These are phyloP conservation scores for Ptilodon capucinus DNA, from an alignment of 2,888 invertebrate species.

Conservation along the genomic window DNA sequence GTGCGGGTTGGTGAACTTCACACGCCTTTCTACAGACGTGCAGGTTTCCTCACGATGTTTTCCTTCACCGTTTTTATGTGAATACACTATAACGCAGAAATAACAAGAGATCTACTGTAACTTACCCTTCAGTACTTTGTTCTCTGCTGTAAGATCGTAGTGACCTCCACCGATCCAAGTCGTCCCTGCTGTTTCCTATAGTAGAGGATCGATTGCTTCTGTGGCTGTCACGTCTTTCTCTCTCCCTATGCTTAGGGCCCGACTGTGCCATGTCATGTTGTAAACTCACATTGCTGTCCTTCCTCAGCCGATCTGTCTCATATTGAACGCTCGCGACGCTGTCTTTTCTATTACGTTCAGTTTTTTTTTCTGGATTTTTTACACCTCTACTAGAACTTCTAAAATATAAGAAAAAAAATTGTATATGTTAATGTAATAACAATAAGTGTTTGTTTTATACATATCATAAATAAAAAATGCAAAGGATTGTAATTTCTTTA, in stretches of 20 bases:
- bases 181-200: constrained; percentile 74
- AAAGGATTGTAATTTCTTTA: too few species aligned
- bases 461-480: too few species aligned
- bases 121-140: constrained; percentile 76
- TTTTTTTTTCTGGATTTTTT: constrained; percentile 62
- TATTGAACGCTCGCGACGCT: constrained; percentile 66
- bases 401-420: constrained; percentile 10
- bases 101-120: not conserved
- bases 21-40: too few species aligned
- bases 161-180: constrained; percentile 75
- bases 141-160: constrained; percentile 75
- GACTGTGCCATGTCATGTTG: constrained; percentile 58
- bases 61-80: too few species aligned
- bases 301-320: constrained; percentile 57
- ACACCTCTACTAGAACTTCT: constrained; percentile 76
- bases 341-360: constrained; percentile 64
- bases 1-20: too few species aligned
- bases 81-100: not conserved
- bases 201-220: constrained; percentile 74
- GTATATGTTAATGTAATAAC: too few species aligned
- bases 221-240: constrained; percentile 69
- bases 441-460: constrained; percentile 1
- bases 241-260: constrained; percentile 58
- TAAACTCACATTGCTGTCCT: constrained; percentile 69
- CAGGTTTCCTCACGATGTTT: too few species aligned